Percentiles rank a stretch among this genome's conserved stretches.
These are phyloP conservation scores for Poecile atricapillus DNA, from an alignment of 2,113 vertebrate species.

Conservation along the genomic window DNA sequence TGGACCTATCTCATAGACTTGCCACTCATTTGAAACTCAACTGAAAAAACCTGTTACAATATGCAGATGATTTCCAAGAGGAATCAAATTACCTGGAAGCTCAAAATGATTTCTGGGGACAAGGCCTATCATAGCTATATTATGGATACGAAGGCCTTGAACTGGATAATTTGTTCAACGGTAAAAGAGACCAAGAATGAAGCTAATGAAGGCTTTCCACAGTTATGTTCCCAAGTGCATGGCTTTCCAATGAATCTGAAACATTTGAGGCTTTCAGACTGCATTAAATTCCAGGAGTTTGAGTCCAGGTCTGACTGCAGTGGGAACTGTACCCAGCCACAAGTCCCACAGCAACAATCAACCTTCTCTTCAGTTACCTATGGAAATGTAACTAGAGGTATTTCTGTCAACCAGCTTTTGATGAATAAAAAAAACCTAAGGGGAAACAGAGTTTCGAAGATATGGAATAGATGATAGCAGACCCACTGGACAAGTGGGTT, in stretches of 20 bases:
- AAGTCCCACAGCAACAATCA: background rate
- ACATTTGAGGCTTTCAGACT: background rate
- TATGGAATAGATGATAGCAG: background rate
- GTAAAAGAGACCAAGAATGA: background rate
- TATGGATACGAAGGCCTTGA: background rate
- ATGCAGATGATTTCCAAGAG: background rate
- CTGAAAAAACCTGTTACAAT: background rate
- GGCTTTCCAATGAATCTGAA: background rate
- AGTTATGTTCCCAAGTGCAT: background rate
- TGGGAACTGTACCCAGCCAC: rapidly evolving
- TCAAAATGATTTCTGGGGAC: background rate
- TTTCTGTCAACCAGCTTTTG: background rate
- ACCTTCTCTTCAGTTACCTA: background rate
- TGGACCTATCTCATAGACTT: background rate
- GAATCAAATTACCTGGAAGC: background rate
- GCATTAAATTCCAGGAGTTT: background rate
- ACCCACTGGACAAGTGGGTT: background rate
- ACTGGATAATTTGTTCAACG: background rate
- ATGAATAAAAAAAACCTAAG: background rate
- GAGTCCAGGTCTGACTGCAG: background rate
- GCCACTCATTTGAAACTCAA: background rate
- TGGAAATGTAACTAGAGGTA: background rate
- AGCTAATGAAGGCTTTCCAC: background rate
- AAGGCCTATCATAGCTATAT: background rate
- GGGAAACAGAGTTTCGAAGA: background rate